Base-by-base conservation (phyloP, 2,888 invertebrate species). In the Cheilosia grossa region DNA sequence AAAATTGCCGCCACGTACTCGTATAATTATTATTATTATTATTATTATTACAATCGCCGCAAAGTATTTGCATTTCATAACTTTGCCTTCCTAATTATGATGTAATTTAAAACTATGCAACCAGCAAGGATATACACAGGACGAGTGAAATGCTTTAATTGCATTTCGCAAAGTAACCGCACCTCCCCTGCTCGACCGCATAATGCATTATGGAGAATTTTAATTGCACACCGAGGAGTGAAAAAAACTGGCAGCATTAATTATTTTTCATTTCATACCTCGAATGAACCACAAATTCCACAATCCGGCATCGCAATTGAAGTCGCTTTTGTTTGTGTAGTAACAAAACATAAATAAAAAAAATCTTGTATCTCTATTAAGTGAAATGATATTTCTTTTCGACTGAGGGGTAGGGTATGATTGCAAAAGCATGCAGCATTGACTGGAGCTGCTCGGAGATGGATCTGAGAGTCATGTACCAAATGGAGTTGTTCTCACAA, bases 61-160 rank as follows among this genome's bases (percentile, higher is more conserved):
- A 70, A 83, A 74, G 79, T 83, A 83, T 83, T 79, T 83, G 74
- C 54, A 54, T 79, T 69, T 58, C 63, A 78, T 53, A 69, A 82
- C 67, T 69, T 61, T 54, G 33, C 54, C 74, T 74, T 61, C 74
- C 59, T 83, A 59, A 83, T 83, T 75, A 75, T 70, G 79, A 79
- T 74, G 74, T 79, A 73, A 78, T 83, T 74, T 79, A 83, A 83
- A 83, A 83, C 74, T 75, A 73, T 64, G 74, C 64, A 79, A 64
- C 54, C 67, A 75, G 79, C 69, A 17, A 70, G 69, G 30, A 9
- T 27, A 6, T 9, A 9, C 9, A 30, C 47, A 15, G 40, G 53
- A 13, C 6, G 19, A 17, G 21, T 49, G 66, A 77, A 74, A 66
- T 44, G 24, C 44, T 64, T 61, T 83, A 83, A 83, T 83, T 83